These are phyloP conservation scores for Celastrina argiolus DNA, from an alignment of 2,888 invertebrate species.

Conservation along the genomic window DNA sequence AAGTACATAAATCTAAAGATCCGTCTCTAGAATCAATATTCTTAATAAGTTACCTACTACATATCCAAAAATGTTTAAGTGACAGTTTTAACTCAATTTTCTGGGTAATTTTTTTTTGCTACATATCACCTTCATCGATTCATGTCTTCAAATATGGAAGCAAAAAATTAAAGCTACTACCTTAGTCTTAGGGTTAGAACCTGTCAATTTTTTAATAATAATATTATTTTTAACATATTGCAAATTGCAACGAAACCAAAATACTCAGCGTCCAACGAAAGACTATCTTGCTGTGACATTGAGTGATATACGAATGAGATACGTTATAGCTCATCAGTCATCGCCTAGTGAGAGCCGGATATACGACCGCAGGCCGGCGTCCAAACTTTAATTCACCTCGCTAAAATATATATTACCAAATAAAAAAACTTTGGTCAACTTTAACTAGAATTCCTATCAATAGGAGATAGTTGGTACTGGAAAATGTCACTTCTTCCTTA, in stretches of 20 bases:
- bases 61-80: no score
- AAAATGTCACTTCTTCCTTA: background rate
- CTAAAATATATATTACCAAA: background rate
- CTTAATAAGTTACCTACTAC: no score
- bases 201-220: no score
- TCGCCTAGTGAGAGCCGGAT: slow-evolving; percentile 7
- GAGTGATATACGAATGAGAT: slow-evolving; percentile 13
- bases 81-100: no score
- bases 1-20: no score
- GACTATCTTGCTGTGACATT: slow-evolving; percentile 4
- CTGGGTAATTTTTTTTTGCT: no score
- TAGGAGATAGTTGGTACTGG: background rate
- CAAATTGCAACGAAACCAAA: background rate
- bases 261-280: background rate
- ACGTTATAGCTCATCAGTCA: slow-evolving; percentile 1
- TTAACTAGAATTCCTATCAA: background rate
- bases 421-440: background rate
- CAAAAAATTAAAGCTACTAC: no score
- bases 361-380: background rate
- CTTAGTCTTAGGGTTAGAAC: no score
- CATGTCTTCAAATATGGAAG: no score
- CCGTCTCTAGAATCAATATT: no score
- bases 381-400: background rate
- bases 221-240: no score
- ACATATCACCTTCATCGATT: no score